Evolutionary conservation across 2,888 invertebrate genomes (phyloP), one percentile per base, ranked within the genome.

Genomic region (Labia minor): DNA sequence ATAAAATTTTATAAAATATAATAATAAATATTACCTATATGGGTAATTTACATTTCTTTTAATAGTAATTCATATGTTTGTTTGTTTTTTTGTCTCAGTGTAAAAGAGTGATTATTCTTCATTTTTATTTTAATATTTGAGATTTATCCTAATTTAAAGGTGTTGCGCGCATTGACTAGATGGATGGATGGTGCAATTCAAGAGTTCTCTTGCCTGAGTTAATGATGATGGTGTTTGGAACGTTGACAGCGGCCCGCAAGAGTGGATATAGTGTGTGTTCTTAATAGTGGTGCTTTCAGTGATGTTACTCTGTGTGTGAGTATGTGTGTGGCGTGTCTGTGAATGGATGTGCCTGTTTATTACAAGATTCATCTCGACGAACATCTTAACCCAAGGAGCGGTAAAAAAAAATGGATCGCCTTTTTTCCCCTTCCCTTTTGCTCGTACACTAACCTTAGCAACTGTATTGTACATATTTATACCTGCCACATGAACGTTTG

Each of bases 151-250:
- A 26, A 26, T 26, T 26, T 26, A 8, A 26, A 26, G 26, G 26
- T 26, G 26, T 8, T 3, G 4, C 4, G 4, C 8, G 26, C 26
- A 26, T 26, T 26, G 26, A 26, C 3, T 26, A 26, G 26, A 26
- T 26, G 26, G 26, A 26, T 26, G 26, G 26, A 26, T 26, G 26
- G 8, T 49, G 49, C 6, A 49, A 49, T 49, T 49, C 49, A 49
- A 49, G 49, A 49, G n/a, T 49, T 26, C 26, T 26, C 26, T 26
- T 6, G 4, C 26, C 49, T 14, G 49, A 49, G 49, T 49, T 49
- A 49, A 49, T 49, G 49, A 16, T 49, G 49, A 49, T 49, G 49
- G 49, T 49, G 49, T 49, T 49, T 49, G 49, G 49, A 49, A 49
- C 49, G 49, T 49, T 49, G 49, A 49, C 49, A 16, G 14, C 49